Evolutionary conservation across 2,888 invertebrate genomes (phyloP), one percentile per base, ranked within the genome.

Genomic region (Eledone cirrhosa): DNA sequence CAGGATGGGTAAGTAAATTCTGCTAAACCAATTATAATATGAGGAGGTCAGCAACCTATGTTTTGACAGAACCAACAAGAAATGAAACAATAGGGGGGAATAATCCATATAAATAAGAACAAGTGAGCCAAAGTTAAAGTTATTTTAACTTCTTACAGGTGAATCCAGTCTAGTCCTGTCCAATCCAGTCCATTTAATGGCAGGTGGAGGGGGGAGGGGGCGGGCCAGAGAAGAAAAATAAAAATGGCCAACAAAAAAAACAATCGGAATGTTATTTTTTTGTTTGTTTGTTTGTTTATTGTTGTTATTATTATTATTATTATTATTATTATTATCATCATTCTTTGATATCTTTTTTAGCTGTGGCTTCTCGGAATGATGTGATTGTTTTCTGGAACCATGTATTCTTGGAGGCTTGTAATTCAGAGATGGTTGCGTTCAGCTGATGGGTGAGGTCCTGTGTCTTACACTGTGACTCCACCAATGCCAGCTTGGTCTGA

Each of bases 381-480:
- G 93, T 93, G 87, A 98, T 93, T 0, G 98, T 98, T 91, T 97
- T 97, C 83, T 96, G 96, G 78, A 98, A 93, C 98, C 98, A 99
- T 0, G 96, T 93, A 87, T 94, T 94, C 83, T 94, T 93, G 22
- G 92, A 91, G 7, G 94, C 92, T 88, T 94, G 94, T 82, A 95
- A 92, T 90, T 97, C 97, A 79, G 94, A 93, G 76, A 95, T 93
- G 0, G 96, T 94, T 0, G 95, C 93, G 87, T 95, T 94, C 78
- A 98, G 92, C 88, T 97, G 96, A 91, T 99, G 98, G 63, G 95
- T 96, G 82, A 99, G 92, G 80, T 90, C 95, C 93, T 98, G 98
- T 91, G 97, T 97, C 89, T 95, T 94, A 92, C 98, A 98, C 92
- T 98, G 96, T 1, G 97, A 96, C 91, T 99, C 98, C 8, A 99